Evolutionary conservation across 2,888 invertebrate genomes (phyloP).

Genomic region (Hirtodrosophila cameraria): DNA sequence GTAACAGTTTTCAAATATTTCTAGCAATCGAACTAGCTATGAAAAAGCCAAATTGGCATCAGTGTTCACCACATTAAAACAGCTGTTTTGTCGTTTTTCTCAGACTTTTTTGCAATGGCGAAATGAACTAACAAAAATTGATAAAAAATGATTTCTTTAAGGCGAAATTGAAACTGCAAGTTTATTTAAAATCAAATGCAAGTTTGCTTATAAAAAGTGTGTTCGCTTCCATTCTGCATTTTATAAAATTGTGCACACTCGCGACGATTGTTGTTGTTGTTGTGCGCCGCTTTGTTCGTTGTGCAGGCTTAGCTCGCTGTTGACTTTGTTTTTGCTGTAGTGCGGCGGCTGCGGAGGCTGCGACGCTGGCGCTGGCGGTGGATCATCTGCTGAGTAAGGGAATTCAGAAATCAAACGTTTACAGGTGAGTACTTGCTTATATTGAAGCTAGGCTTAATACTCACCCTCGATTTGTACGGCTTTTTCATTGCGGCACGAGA

Average conservation of each 20-base stretch:
- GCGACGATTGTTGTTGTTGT: conserved; percentile 78
- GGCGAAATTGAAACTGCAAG: conserved; percentile 44
- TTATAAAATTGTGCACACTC: conserved; percentile 83
- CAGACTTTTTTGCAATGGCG: no score
- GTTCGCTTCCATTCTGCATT: conserved; percentile 12
- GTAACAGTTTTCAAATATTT: no score
- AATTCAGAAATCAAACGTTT: conserved; percentile 10
- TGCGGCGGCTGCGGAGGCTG: conserved; percentile 48
- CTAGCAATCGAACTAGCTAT: no score
- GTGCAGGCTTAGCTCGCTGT: conserved; percentile 70
- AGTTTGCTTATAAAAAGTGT: conserved; percentile 64
- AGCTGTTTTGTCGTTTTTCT: no score
- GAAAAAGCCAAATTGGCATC: no score
- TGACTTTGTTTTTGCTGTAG: conserved; percentile 70
- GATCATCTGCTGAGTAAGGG: conserved; percentile 73
- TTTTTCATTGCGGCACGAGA: conserved; percentile 81
- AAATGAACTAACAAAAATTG: no score
- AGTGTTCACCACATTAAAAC: no score
- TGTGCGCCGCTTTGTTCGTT: conserved; percentile 50
- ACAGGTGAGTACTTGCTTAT: conserved; percentile 41
- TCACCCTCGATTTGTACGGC: conserved; percentile 80
- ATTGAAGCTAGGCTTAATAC: neutral
- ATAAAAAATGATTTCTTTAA: no score
- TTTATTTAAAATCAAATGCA: conserved; percentile 70
- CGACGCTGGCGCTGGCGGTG: conserved; percentile 59